phyloP scores from a whole-genome alignment of 2,113 vertebrate genomes.

The Rallus limicola region DNA sequence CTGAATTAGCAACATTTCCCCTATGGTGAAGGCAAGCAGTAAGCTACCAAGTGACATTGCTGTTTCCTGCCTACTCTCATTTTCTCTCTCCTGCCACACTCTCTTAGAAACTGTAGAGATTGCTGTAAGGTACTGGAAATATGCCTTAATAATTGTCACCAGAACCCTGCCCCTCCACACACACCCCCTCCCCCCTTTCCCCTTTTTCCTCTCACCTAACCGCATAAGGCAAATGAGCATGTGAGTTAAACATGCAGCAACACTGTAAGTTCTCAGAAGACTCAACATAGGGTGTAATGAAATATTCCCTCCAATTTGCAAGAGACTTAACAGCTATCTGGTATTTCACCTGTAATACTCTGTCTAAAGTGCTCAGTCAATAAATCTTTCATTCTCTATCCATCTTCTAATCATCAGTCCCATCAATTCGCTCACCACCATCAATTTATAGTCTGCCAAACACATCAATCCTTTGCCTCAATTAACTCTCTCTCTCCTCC shows the following conservation, averaged over 20 bases:
- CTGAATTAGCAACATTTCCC: too few relatives aligned
- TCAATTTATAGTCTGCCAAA: not conserved
- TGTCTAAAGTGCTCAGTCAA: not conserved
- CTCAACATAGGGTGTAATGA: not conserved
- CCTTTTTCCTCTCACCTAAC: too few relatives aligned
- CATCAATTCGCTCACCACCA: not conserved
- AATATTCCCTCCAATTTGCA: not conserved
- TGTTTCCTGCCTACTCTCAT: too few relatives aligned
- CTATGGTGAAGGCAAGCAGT: too few relatives aligned
- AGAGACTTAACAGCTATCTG: not conserved
- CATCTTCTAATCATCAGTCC: not conserved
- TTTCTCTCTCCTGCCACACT: too few relatives aligned
- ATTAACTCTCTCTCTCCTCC: not conserved
- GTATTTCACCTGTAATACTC: not conserved
- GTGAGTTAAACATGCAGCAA: not conserved
- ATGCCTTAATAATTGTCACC: too few relatives aligned
- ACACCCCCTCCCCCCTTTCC: too few relatives aligned
- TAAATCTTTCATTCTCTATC: constrained; percentile 9
- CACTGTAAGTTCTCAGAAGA: not conserved
- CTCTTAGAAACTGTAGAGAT: too few relatives aligned
- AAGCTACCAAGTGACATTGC: too few relatives aligned
- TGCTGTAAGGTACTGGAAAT: too few relatives aligned
- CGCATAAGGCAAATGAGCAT: not conserved
- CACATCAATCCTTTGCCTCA: not conserved
- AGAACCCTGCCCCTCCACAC: too few relatives aligned